Evolutionary conservation across 2,888 invertebrate species (phyloP).

Genomic region (Antitype chi): DNA sequence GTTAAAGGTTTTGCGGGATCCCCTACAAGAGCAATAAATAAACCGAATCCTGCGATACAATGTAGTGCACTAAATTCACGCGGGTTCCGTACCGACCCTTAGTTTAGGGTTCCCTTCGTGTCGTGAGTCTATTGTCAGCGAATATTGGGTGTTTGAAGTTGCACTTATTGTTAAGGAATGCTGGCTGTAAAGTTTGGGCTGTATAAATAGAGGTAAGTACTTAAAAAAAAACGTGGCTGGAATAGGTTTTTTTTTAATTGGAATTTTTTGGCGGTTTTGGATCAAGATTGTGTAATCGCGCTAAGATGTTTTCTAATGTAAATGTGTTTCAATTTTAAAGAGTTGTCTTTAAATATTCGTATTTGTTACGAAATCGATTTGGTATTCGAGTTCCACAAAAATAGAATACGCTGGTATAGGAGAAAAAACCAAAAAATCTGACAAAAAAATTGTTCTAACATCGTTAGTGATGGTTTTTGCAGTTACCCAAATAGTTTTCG

Average conservation of each 20-base stretch:
- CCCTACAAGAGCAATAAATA: constrained; percentile 76
- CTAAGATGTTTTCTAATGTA: not conserved
- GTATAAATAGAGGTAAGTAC: constrained; percentile 14
- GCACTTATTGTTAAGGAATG: constrained; percentile 41
- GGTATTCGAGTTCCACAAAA: not conserved
- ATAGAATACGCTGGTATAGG: not conserved
- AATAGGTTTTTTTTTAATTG: not conserved
- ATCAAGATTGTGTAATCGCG: constrained; percentile 14
- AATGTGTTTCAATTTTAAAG: not conserved
- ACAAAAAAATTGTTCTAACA: not conserved
- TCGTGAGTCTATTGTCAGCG: constrained; percentile 60
- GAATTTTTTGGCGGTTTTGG: not conserved
- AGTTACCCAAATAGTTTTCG: not conserved
- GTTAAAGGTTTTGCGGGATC: constrained; percentile 78
- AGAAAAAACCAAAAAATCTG: not conserved
- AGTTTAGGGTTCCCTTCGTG: constrained; percentile 57
- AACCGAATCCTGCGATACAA: constrained; percentile 68
- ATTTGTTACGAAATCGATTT: not conserved
- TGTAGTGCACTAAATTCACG: constrained; percentile 69
- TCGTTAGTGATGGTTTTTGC: not conserved
- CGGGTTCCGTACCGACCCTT: constrained; percentile 50
- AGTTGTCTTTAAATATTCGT: not conserved
- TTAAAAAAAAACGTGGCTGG: not conserved
- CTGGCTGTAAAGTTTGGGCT: not conserved
- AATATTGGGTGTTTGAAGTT: constrained; percentile 47